Base-by-base conservation (phyloP, 2,113 vertebrate genomes). In the Ondatra zibethicus region DNA sequence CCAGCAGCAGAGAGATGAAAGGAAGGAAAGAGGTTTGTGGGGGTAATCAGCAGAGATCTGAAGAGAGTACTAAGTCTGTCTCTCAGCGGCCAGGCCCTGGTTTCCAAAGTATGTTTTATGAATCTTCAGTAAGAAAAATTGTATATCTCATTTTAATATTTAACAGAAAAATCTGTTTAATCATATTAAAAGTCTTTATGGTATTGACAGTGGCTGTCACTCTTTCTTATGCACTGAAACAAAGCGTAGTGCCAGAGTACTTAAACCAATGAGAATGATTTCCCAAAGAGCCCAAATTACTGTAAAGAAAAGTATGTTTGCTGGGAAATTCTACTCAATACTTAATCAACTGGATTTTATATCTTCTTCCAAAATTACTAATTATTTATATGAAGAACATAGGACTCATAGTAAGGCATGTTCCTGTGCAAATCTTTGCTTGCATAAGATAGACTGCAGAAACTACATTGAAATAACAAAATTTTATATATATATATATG, bases 391-490 rank as follows among this genome's bases (percentile, higher is more conserved):
- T 89, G 36, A 91, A 84, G 75, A 90, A 45, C 31, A 36, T 2
- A 9, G 36, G 7, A 27, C 23, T 91, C 73, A 55, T 39, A 25
- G 11, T 92, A 66, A 91, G 58, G 47, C 63, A 42, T 61, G 11
- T 81, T 7, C 52, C 92, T 90, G 61, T 61, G 7, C 12, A 80
- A 3, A 31, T 85, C 45, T 92, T 58, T 75, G 14, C 70, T 94
- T 81, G 45, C 42, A 61, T 45, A 66, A 66, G 45, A 68, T 45
- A 81, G 80, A 73, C 39, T 50, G 45, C 23, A 73, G 61, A 47
- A 84, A 4, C 45, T 87, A 81, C 78, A 55, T 81, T 93, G 82
- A 97, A 88, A 86, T 63, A 78, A 73, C 89, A 68, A 68, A 68
- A 65, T 68, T 33, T 0, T 55, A 1, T 50, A 2, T 50, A 2